Percentiles rank a stretch among this genome's conserved stretches.
phyloP scores from a whole-genome alignment of 2,888 invertebrate species.

The Conops quadrifasciatus region DNA sequence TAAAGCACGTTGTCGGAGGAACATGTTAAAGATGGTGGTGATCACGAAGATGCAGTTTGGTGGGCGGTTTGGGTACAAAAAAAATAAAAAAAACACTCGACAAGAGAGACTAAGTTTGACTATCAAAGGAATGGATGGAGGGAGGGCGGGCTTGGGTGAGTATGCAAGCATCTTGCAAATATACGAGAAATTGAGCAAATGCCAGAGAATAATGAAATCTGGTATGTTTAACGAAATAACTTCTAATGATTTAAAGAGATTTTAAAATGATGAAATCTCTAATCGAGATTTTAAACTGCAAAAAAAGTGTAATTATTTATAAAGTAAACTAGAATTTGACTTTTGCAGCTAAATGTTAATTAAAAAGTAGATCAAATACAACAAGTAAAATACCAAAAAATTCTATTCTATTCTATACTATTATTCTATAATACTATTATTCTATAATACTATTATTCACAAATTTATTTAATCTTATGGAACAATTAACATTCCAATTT shows the following conservation, averaged over 20 bases:
- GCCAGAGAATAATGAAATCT: neutral
- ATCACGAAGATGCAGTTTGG: neutral
- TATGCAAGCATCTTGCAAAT: neutral
- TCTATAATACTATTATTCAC: too few relatives aligned
- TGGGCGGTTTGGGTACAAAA: neutral
- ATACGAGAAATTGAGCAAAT: neutral
- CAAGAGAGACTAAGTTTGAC: too few relatives aligned
- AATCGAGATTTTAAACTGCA: neutral
- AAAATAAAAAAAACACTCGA: neutral
- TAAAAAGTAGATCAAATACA: too few relatives aligned
- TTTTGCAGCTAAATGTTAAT: too few relatives aligned
- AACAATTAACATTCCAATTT: too few relatives aligned
- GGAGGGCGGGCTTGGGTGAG: neutral
- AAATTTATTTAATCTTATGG: too few relatives aligned
- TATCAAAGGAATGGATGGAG: neutral
- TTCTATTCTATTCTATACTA: too few relatives aligned
- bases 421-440: too few relatives aligned
- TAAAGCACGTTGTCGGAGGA: constrained; percentile 16
- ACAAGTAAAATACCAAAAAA: too few relatives aligned
- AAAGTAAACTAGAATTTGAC: too few relatives aligned
- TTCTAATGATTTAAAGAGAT: neutral
- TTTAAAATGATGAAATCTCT: neutral
- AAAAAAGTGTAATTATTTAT: too few relatives aligned
- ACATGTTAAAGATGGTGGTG: neutral
- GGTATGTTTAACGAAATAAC: neutral